phyloP scores from a whole-genome alignment of 2,797 vertebrate species.

The Naso thynnoides region DNA sequence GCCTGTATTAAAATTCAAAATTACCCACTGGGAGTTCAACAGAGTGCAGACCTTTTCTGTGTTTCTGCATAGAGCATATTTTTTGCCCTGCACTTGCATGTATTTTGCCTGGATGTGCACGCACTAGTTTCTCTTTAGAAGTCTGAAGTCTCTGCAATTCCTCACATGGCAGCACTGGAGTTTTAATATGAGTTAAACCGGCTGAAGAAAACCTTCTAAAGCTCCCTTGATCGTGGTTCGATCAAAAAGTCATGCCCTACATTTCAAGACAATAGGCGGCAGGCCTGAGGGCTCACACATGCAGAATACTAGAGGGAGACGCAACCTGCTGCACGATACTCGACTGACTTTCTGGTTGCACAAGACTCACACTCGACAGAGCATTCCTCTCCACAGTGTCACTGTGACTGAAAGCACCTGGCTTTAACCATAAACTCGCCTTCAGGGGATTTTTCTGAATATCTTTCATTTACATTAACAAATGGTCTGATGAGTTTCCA shows the following conservation, averaged over 20 bases:
- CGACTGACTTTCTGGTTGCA: slow-evolving; percentile 50
- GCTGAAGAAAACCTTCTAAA: background rate
- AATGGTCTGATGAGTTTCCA: slow-evolving; percentile 6
- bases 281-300: background rate
- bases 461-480: background rate
- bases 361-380: slow-evolving; percentile 2
- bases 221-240: background rate
- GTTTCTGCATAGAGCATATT: no score
- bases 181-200: slow-evolving; percentile 3
- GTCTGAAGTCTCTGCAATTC: background rate
- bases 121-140: no score
- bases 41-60: no score
- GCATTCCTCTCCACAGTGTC: slow-evolving; percentile 18
- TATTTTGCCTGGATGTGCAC: no score
- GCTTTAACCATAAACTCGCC: background rate
- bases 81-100: no score
- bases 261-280: background rate
- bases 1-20: no score
- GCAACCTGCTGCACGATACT: slow-evolving; percentile 22
- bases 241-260: background rate
- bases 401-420: slow-evolving; percentile 16
- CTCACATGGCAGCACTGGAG: background rate
- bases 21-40: no score
- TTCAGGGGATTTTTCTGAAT: slow-evolving; percentile 22
- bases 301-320: background rate